Base-by-base conservation (phyloP, 2,888 invertebrate species). In the Heliconius erato region DNA sequence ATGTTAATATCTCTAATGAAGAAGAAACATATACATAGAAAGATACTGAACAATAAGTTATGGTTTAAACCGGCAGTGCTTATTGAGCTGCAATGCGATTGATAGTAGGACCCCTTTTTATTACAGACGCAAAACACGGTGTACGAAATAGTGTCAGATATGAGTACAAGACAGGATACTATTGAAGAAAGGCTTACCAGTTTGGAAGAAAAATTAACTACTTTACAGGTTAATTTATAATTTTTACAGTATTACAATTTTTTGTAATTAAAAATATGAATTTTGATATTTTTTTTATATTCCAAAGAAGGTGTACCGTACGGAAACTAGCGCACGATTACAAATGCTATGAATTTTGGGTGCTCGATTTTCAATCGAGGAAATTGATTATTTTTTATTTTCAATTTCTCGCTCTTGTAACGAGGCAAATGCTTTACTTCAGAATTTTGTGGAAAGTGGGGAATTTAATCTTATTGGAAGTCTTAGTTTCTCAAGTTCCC, bases 101-200 rank as follows among this genome's bases (percentile, higher is more conserved):
- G 95, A 96, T 92, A 94, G 92, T 93, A 96, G 96, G 95, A 96
- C 92, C 96, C 96, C 92, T 96, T 96, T 91, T 91, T 96, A 89
- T 96, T 96, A 87, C 97, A 99, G 99, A 99, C 99, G 87, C 99
- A 99, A 96, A 99, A 99, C 91, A 99, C 99, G 80, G 99, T 99
- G 88, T 99, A 99, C 94, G 99, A 99, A 96, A 98, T 99, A 90
- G 99, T 99, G 86, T 98, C 99, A 82, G 99, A 99, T 90, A 98
- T 99, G 98, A 99, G 99, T 91, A 97, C 98, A 84, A 97, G 99
- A 80, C 99, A 99, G 94, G 98, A 99, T 92, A 97, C 97, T 79
- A 97, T 99, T 88, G 99, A 99, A 94, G 99, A 99, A 94, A 97
- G 99, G 90, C 97, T 99, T 90, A 97, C 98, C 87, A 98, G 98